A percentile compares a stretch with the other conserved stretches of the same genome.
phyloP scores from a whole-genome alignment of 2,888 invertebrate genomes.

The Chironomus tentans region DNA sequence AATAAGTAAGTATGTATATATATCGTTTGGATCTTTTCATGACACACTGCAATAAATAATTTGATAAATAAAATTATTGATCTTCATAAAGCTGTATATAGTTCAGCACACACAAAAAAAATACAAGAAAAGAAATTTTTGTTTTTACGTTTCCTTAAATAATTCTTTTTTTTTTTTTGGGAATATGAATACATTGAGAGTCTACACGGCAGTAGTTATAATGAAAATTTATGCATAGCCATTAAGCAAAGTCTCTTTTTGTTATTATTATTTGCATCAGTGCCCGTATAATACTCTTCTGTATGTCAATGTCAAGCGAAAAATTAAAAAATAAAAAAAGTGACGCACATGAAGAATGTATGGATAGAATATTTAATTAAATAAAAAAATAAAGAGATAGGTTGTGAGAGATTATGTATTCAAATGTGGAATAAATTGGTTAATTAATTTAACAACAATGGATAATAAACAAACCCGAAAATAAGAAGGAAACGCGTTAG shows the following conservation, averaged over 20 bases:
- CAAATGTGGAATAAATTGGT: slow-evolving; percentile 8
- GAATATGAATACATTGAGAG: not conserved
- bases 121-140: not conserved
- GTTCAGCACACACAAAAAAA: too few relatives aligned
- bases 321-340: not conserved
- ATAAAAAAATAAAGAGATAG: not conserved
- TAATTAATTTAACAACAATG: slow-evolving; percentile 16
- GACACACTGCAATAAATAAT: slow-evolving; percentile 11
- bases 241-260: not conserved
- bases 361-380: not conserved
- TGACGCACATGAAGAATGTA: not conserved
- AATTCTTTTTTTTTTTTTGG: not conserved
- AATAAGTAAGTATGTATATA: too few relatives aligned
- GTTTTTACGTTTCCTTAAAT: not conserved
- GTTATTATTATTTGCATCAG: not conserved
- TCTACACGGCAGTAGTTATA: not conserved
- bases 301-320: slow-evolving; percentile 9
- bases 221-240: not conserved
- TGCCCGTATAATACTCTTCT: not conserved
- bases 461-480: slow-evolving; percentile 8
- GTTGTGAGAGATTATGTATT: not conserved
- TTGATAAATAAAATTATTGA: slow-evolving; percentile 3
- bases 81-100: not conserved
- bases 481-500: not conserved
- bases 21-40: not conserved